Percentiles rank a stretch among this genome's conserved stretches.
phyloP scores from a whole-genome alignment of 2,113 vertebrate species.

The Gymnogyps californianus region DNA sequence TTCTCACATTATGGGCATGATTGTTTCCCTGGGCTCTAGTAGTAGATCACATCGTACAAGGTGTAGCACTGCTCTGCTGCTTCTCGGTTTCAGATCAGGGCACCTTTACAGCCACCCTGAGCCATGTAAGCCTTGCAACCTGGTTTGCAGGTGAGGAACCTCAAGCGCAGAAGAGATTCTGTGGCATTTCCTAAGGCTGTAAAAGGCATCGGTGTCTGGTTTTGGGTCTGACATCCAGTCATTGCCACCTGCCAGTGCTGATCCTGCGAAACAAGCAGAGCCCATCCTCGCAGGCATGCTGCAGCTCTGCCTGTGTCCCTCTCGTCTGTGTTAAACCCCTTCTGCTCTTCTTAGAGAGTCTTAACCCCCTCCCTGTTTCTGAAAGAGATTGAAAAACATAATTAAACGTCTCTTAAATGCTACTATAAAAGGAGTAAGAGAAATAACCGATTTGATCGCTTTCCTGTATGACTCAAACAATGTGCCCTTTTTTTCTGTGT shows the following conservation, averaged over 20 bases:
- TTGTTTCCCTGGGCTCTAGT: background rate
- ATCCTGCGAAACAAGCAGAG: background rate
- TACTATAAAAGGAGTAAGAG: background rate
- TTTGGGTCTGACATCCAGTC: background rate
- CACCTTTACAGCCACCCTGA: background rate
- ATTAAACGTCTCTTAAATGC: background rate
- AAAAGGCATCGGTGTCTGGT: background rate
- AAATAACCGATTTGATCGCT: background rate
- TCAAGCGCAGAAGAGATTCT: background rate
- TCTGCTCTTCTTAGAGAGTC: background rate
- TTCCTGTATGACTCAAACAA: background rate
- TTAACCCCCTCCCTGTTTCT: background rate
- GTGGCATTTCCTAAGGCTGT: background rate
- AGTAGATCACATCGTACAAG: background rate
- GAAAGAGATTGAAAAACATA: background rate
- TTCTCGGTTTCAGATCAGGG: background rate
- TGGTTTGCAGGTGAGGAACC: background rate
- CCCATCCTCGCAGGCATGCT: background rate
- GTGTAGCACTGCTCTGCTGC: background rate
- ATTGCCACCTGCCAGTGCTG: background rate
- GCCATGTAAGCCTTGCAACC: background rate
- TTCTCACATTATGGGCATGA: rapidly evolving
- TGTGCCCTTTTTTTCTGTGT: background rate
- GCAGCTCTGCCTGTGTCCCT: background rate
- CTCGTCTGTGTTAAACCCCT: rapidly evolving